phyloP scores from a whole-genome alignment of 2,888 invertebrate species.

The Patella pellucida region DNA sequence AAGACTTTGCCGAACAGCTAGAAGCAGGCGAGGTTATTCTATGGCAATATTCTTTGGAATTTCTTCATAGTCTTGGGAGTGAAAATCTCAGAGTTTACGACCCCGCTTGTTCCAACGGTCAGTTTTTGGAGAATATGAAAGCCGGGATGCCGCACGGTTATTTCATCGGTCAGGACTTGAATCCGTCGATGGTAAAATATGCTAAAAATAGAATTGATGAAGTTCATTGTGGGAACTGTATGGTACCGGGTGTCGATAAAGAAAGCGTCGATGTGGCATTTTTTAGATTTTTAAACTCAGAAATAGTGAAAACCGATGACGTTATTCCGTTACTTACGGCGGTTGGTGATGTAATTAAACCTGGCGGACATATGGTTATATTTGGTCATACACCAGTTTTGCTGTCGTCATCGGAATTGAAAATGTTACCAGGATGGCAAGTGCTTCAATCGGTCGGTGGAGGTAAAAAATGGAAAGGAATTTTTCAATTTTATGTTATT shows the following conservation, averaged over 20 bases:
- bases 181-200: constrained; percentile 48
- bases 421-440: constrained; percentile 17
- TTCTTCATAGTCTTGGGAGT: constrained; percentile 30
- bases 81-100: constrained; percentile 41
- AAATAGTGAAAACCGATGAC: constrained; percentile 44
- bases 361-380: constrained; percentile 44
- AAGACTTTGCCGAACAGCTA: constrained; percentile 46
- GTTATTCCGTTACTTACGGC: constrained; percentile 41
- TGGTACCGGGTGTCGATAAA: constrained; percentile 40
- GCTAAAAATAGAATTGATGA: constrained; percentile 46
- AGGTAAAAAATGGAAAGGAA: constrained; percentile 44
- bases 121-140: constrained; percentile 46
- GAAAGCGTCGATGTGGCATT: constrained; percentile 47
- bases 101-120: constrained; percentile 51
- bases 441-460: constrained; percentile 45
- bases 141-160: constrained; percentile 44
- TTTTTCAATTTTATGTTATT: constrained; percentile 48
- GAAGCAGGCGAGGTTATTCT: constrained; percentile 48
- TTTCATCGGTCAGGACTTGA: constrained; percentile 51
- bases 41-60: constrained; percentile 42
- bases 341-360: constrained; percentile 39
- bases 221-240: constrained; percentile 48
- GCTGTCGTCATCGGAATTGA: constrained; percentile 44
- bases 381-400: constrained; percentile 52
- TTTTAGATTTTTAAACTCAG: constrained; percentile 48